phyloP scores from a whole-genome alignment of 2,113 vertebrate genomes.

The Leptobrachium ailaonicum region DNA sequence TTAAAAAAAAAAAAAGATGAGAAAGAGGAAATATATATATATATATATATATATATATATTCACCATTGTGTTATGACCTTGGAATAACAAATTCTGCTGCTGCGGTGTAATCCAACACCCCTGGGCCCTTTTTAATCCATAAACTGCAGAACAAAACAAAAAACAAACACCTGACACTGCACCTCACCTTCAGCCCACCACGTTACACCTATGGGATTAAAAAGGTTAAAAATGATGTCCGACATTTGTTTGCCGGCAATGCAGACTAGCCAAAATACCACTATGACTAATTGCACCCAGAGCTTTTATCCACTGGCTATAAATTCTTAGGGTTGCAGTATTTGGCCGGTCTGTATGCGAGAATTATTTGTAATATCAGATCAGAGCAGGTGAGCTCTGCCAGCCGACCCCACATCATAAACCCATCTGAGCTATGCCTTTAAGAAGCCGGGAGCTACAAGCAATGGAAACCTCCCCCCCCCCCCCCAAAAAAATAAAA shows the following conservation, averaged over 20 bases:
- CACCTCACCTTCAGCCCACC: not conserved
- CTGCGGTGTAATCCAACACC: slow-evolving; percentile 21
- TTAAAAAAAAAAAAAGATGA: no score
- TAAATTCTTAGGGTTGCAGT: not conserved
- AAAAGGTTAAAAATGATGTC: no score
- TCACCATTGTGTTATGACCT: slow-evolving; percentile 18
- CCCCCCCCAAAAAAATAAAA: not conserved
- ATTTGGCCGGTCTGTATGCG: not conserved
- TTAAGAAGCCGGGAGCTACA: not conserved
- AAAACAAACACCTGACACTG: not conserved
- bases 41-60: no score
- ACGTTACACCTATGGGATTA: not conserved
- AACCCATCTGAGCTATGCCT: not conserved
- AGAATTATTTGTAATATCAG: not conserved
- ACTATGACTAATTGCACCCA: not conserved
- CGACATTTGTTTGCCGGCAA: not conserved
- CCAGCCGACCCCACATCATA: not conserved
- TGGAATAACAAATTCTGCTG: slow-evolving; percentile 18
- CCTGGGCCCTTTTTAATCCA: not conserved
- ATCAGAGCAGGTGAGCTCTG: no score
- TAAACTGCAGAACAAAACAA: not conserved
- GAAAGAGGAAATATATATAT: no score
- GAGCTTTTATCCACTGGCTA: not conserved
- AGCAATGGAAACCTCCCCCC: not conserved
- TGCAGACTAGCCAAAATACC: not conserved